Evolutionary conservation across 2,113 vertebrate genomes (phyloP), one percentile per base, ranked within the genome.

Genomic region (Phalacrocorax aristotelis): DNA sequence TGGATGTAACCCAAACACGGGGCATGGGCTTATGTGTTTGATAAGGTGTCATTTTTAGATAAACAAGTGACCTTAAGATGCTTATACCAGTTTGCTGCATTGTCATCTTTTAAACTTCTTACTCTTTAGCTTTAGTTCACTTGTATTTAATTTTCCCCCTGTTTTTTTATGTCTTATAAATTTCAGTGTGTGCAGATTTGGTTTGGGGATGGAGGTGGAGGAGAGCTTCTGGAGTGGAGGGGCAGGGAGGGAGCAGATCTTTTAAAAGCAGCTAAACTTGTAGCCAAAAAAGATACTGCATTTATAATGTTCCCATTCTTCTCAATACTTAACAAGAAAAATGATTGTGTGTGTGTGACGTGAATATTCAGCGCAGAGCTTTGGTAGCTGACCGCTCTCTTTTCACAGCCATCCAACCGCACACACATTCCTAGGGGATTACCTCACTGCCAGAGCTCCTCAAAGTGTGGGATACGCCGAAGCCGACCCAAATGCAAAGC

Each of bases 391-490:
- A 98, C 96, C 87, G 75, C 94, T 96, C 69, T 97, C 98, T 97
- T 98, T 98, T 98, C 98, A 98, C 97, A 97, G 93, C 96, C 97
- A 96, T 97, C 97, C 89, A 79, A 97, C 97, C 98, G 98, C 97
- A 93, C 96, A 93, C 86, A 62, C 97, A 98, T 98, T 98, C 98
- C 98, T 98, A 60, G 94, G 97, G 89, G 90, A 91, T 98, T 98
- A 98, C 93, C 96, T 98, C 98, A 98, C 95, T 91, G 10, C 95
- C 87, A 89, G 64, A 15, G 4, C 92, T 93, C 71, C 87, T 82
- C 90, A 60, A 89, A 97, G 95, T 93, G 93, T 96, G 97, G 97
- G 96, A 96, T 81, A 91, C 13, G 7, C 32, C 5, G 68, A 64
- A 89, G 71, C 97, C 32, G 55, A 70, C 90, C 38, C 36, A 1